Evolutionary conservation across 1,140 invertebrate species (phyloP), one percentile per base, ranked within the genome.

Genomic region (Caenorhabditis elegans): DNA sequence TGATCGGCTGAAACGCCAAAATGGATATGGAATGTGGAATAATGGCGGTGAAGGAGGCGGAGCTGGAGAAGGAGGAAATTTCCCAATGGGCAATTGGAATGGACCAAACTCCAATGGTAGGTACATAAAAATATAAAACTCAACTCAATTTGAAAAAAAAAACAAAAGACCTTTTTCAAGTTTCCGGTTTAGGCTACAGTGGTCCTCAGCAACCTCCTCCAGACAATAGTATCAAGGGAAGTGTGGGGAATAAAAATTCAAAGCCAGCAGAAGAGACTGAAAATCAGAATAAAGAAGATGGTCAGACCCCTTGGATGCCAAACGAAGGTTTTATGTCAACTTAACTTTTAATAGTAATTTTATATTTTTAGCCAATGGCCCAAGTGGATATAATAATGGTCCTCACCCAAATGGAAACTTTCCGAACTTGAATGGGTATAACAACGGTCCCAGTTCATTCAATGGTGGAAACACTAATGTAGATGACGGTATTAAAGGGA

Each of bases 1-100:
- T n/a, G n/a, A n/a, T 6, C 60, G 60, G 36, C 34, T 70, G 13
- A 70, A 70, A 22, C 26, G 60, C 36, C 60, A 70, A 28, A 70
- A 70, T 39, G 60, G 60, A 22, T 70, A 70, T 70, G 60, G 60
- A 39, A 43, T 36, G 34, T 70, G 60, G 60, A 70, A 70, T 70
- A 70, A 70, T 39, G 60, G 53, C 28, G 53, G 53, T 17, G 49
- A 6, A 53, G 49, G 22, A 51, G n/a, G n/a, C n/a, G 53, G 34
- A 11, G 60, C 24, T 22, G 55, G 3, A 34, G 53, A 17, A 34
- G 53, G 53, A 31, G 60, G 60, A 19, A 70, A 70, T 70, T 70
- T 70, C 22, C 60, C 60, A 15, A 70, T 70, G 34, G 60, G 34
- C 31, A 43, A 39, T 39, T 70, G 60, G 60, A 70, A 70, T 70